These are phyloP conservation scores for Cynopterus brachyotis DNA, from an alignment of 2,113 vertebrate genomes.

Conservation along the genomic window DNA sequence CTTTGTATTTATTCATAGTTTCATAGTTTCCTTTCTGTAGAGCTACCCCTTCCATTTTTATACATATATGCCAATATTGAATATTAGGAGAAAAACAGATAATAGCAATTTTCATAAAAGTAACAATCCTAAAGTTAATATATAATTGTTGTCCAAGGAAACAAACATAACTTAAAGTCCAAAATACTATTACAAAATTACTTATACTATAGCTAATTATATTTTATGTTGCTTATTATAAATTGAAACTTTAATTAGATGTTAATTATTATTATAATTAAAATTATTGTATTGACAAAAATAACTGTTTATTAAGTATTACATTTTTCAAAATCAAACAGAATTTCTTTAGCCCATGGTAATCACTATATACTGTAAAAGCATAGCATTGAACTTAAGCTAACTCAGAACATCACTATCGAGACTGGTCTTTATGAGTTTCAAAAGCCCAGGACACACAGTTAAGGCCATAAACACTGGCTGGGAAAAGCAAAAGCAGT, in stretches of 20 bases:
- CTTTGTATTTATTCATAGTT: background rate
- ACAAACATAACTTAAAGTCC: background rate
- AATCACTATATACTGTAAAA: background rate
- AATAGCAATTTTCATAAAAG: background rate
- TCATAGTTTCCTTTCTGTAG: background rate
- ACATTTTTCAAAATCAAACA: background rate
- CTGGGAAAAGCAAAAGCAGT: background rate
- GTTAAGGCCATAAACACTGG: background rate
- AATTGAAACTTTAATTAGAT: background rate
- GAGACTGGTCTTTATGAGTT: background rate
- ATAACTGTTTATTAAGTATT: background rate
- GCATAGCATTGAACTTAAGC: background rate
- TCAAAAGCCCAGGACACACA: background rate
- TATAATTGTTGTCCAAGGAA: background rate
- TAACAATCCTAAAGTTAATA: background rate
- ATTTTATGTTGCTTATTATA: background rate
- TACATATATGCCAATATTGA: background rate
- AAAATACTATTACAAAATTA: background rate
- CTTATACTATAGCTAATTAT: background rate
- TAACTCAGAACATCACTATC: background rate
- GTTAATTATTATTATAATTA: background rate
- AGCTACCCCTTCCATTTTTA: background rate
- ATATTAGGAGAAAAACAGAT: background rate
- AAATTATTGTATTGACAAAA: background rate
- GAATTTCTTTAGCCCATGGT: background rate